Evolutionary conservation across 2,888 invertebrate species (phyloP).

Genomic region (Thymelicus sylvestris): DNA sequence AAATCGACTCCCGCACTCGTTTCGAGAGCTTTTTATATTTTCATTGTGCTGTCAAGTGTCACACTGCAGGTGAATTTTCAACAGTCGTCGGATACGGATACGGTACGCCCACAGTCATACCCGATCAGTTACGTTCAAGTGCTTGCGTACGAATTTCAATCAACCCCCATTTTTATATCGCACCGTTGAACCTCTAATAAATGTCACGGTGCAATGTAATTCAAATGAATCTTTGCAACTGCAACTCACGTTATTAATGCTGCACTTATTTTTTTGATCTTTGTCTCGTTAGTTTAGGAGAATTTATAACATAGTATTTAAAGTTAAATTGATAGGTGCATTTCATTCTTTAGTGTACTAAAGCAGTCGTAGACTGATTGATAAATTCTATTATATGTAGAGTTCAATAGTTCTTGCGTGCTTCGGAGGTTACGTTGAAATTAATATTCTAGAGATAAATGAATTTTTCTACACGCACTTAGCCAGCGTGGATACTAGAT

Average conservation of each 20-base stretch:
- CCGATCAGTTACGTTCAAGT: constrained; percentile 33
- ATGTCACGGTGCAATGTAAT: constrained; percentile 27
- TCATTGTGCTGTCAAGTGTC: constrained; percentile 79
- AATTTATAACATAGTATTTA: not conserved
- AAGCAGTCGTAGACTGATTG: too few species aligned
- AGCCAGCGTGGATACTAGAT: not conserved
- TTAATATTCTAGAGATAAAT: too few species aligned
- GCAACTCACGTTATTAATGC: constrained; percentile 8
- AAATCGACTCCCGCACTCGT: constrained; percentile 80
- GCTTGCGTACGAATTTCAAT: constrained; percentile 36
- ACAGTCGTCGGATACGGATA: constrained; percentile 14
- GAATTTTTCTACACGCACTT: too few species aligned
- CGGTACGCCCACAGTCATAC: constrained; percentile 1
- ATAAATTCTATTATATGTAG: too few species aligned
- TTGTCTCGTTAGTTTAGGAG: constrained; percentile 2
- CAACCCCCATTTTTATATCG: constrained; percentile 29
- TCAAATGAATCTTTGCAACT: constrained; percentile 18
- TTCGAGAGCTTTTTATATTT: constrained; percentile 80
- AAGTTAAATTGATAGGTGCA: too few species aligned
- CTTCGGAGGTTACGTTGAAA: too few species aligned
- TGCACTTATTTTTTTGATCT: constrained; percentile 16
- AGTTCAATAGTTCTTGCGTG: too few species aligned
- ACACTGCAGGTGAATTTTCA: constrained; percentile 59
- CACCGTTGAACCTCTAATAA: constrained; percentile 26
- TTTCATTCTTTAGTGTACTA: too few species aligned